Conservation (phyloP, 1,140 invertebrate species). For the Aphis craccivora region DNA sequence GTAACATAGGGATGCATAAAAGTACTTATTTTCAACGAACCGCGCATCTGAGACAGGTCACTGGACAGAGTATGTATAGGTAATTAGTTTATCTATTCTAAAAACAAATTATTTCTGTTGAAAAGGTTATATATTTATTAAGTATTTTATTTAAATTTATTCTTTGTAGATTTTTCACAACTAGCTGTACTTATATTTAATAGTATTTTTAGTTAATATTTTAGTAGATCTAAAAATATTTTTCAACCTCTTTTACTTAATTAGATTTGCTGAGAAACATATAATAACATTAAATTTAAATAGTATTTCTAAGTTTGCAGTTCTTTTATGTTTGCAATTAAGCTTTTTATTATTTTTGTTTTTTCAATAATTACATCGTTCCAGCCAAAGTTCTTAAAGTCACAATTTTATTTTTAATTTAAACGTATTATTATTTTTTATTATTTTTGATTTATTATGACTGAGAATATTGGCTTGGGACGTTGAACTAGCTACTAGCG, state of each 20-base stretch:
- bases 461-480: slow-evolving; percentile 46
- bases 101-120: no score
- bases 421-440: neutral
- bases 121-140: neutral
- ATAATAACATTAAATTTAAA: neutral
- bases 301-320: slow-evolving; percentile 16
- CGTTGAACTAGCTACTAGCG: slow-evolving; percentile 41
- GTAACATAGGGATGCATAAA: no score
- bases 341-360: slow-evolving; percentile 47
- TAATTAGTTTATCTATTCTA: no score
- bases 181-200: neutral
- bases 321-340: slow-evolving; percentile 42
- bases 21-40: no score
- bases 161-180: neutral
- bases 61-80: no score
- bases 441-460: slow-evolving; percentile 24
- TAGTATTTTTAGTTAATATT: neutral
- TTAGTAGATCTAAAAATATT: neutral
- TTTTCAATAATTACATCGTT: slow-evolving; percentile 29
- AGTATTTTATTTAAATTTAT: neutral
- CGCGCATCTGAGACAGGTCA: no score
- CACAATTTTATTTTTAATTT: neutral
- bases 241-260: neutral
- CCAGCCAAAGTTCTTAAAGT: slow-evolving; percentile 40
- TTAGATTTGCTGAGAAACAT: neutral